Conservation (phyloP, 2,888 invertebrate genomes). For the Platycheirus albimanus region DNA sequence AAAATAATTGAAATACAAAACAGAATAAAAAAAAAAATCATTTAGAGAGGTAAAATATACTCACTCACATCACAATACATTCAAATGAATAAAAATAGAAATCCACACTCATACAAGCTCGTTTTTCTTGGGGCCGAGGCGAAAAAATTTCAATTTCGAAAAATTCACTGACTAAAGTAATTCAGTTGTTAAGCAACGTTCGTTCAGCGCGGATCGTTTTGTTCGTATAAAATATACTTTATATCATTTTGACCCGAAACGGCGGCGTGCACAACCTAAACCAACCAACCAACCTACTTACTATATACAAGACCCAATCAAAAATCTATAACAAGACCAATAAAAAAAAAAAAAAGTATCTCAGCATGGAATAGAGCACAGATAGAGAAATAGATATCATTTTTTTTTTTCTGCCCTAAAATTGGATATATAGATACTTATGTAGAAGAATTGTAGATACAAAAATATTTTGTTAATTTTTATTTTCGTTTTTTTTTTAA, state of each 20-base stretch:
- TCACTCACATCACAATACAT: conserved; percentile 38
- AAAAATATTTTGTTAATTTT: conserved; percentile 43
- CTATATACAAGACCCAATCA: conserved; percentile 17
- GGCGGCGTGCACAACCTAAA: conserved; percentile 63
- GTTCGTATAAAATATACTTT: too few species aligned
- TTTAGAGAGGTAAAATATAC: conserved; percentile 50
- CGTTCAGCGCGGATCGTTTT: conserved; percentile 78
- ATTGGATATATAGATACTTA: too few species aligned
- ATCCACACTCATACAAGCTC: conserved; percentile 37
- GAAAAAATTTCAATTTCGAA: conserved; percentile 58
- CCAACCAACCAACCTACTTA: conserved; percentile 3
- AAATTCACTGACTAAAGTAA: conserved; percentile 64
- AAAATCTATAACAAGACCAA: conserved; percentile 33
- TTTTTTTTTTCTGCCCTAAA: conserved; percentile 14
- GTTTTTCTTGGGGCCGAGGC: conserved; percentile 16
- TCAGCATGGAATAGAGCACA: conserved; percentile 64
- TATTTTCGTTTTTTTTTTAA: too few species aligned
- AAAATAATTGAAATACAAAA: conserved; percentile 58
- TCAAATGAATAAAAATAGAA: conserved; percentile 71
- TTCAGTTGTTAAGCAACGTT: conserved; percentile 79
- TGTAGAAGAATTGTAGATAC: too few species aligned
- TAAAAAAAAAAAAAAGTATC: conserved; percentile 60
- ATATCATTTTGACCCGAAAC: conserved; percentile 54
- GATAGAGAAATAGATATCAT: conserved; percentile 44
- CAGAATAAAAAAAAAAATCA: conserved; percentile 10